A percentile compares a stretch with the other conserved stretches of the same genome.
phyloP scores from a whole-genome alignment of 2,797 vertebrate genomes.

The Bradypus variegatus region DNA sequence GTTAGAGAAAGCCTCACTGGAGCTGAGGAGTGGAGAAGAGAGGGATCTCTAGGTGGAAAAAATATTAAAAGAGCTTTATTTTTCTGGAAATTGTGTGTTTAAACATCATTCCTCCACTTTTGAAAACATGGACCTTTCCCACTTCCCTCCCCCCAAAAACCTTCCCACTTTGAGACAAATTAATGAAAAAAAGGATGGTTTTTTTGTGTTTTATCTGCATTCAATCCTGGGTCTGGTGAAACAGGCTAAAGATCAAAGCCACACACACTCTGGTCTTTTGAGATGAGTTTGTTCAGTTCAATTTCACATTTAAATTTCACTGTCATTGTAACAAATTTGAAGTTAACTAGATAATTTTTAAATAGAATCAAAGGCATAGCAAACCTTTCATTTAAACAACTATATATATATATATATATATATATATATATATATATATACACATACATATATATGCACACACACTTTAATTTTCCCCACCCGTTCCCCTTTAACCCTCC shows the following conservation, averaged over 20 bases:
- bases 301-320: conserved; percentile 66
- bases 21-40: not conserved
- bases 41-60: not conserved
- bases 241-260: conserved; percentile 18
- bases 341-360: conserved; percentile 67
- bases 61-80: not conserved
- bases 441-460: no score
- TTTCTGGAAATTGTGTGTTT: conserved; percentile 31
- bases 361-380: conserved; percentile 75
- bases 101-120: conserved; percentile 54
- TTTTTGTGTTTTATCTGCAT: conserved; percentile 17
- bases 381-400: conserved; percentile 83
- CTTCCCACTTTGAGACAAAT: conserved; percentile 46
- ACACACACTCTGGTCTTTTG: conserved; percentile 48
- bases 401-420: no score
- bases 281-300: conserved; percentile 62
- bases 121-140: conserved; percentile 45
- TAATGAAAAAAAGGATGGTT: conserved; percentile 7
- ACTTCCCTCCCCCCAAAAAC: not conserved
- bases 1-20: not conserved
- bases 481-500: conserved; percentile 64
- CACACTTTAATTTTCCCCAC: conserved; percentile 74
- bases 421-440: no score
- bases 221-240: conserved; percentile 52
- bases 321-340: conserved; percentile 68